Base-by-base conservation (phyloP, 1,140 invertebrate genomes). In the Rhysida immarginata region DNA sequence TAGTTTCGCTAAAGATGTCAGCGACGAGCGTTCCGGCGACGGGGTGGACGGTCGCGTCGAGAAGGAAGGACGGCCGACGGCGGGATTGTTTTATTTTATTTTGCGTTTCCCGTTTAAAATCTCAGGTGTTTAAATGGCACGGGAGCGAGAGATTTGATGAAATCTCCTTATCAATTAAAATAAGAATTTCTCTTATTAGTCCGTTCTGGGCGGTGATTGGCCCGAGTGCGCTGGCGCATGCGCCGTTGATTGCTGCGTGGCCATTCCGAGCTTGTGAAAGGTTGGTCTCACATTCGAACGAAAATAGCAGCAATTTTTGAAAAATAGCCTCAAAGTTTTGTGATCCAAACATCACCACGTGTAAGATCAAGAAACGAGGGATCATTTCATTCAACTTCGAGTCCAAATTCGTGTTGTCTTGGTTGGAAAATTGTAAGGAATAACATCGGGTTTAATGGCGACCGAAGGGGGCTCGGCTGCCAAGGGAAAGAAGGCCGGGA, bases 261-360 rank as follows among this genome's bases (percentile, higher is more conserved):
- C 49, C 49, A 51, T 51, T 51, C 49, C 49, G 49, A 25, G 49
- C 49, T 20, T 51, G 49, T 51, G 49, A 51, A 51, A 51, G 49
- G 49, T 51, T 51, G 49, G 26, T 51, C 49, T 51, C 3, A 21
- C 49, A 26, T 51, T 51, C 26, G 3, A 25, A 25, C 49, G 5
- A 51, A 51, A 51, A 51, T 51, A 51, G 24, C 13, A 26, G 49
- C 49, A 51, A 51, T 26, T 51, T 51, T 51, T 51, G 49, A 51
- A 51, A 51, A 51, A 51, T 51, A 26, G 49, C 24, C 49, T 51
- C 13, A 27, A 51, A 51, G 24, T 51, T 51, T 24, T 26, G 24
- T 26, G 26, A 25, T 27, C 23, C 13, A 25, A 51, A 51, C 49
- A 51, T 25, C 26, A 51, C 49, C 49, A 51, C 49, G 49, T 51